phyloP scores from a whole-genome alignment of 2,113 vertebrate genomes.

The Scytalopus superciliaris region DNA sequence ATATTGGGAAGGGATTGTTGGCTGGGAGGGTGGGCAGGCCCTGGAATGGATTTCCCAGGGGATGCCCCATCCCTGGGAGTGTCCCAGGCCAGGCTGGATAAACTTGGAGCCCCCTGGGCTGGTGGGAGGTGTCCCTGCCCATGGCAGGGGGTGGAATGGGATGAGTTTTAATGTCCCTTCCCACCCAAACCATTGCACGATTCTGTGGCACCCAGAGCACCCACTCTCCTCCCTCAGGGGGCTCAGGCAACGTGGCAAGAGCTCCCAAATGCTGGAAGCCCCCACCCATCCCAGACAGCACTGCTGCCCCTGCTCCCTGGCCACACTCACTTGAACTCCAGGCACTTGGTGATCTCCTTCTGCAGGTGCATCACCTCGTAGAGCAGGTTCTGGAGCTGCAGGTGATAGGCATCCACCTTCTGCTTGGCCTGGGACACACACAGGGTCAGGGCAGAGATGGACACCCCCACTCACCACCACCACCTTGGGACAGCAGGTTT shows the following conservation, averaged over 20 bases:
- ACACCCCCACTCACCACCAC: rapidly evolving
- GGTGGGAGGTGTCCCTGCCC: background rate
- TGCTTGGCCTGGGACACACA: slow-evolving; percentile 86
- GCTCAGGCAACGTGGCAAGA: rapidly evolving
- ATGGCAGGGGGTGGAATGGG: rapidly evolving
- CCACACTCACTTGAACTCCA: slow-evolving; percentile 94
- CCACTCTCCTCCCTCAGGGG: rapidly evolving
- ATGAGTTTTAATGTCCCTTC: rapidly evolving
- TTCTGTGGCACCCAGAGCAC: background rate
- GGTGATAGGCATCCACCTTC: slow-evolving; percentile 91
- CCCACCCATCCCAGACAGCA: background rate
- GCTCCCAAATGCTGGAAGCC: background rate
- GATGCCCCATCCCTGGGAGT: background rate
- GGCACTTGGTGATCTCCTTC: slow-evolving; percentile 97
- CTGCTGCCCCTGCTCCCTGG: background rate
- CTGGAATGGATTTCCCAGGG: background rate
- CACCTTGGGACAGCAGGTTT: background rate
- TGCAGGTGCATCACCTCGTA: slow-evolving; percentile 99
- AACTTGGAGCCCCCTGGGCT: background rate
- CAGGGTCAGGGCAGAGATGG: background rate
- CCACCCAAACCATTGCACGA: background rate
- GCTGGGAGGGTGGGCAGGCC: background rate
- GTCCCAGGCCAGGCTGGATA: rapidly evolving
- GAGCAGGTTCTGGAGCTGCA: slow-evolving; percentile 96
- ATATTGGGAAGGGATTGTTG: background rate